Base-by-base conservation (phyloP, 2,888 invertebrate genomes). In the Macaria liturata region DNA sequence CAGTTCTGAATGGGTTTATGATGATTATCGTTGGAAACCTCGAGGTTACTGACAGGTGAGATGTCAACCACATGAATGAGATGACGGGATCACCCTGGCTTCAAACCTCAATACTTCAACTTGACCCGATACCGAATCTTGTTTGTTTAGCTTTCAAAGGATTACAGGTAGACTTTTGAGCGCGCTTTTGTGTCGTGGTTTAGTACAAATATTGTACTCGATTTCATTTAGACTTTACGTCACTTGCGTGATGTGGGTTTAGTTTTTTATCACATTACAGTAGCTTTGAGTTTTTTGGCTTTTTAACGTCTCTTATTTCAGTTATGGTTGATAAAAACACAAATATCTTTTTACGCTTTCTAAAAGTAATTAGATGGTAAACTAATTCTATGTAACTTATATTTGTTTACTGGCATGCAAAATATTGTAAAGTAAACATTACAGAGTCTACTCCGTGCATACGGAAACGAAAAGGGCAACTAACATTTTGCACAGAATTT, bases 31-130 rank as follows among this genome's bases (percentile, higher is more conserved):
- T 82, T 75, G 70, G 80, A 81, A 80, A 80, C 75, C 74, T 73
- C 71, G 84, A 84, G 89, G 88, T 91, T 87, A 88, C 76, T 84
- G 90, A 88, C 91, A 91, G 90, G 91, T 90, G 85, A 89, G 81
- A 88, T 87, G 91, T 91, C 91, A 89, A 79, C 81, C 77, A 64
- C 69, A 68, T 86, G 83, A 87, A 87, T 56, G 56, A 59, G 55
- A 56, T 55, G 57, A 59, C 44, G 54, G 46, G 49, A 34, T 54
- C 32, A 37, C 37, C 45, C 32, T 51, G 20, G 32, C 46, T 39
- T 53, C 42, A 31, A 43, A n/a, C 49, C 40, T 74, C 71, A 75
- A 77, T 80, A 68, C 77, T 75, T 70, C 66, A 79, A 88, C 82
- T 76, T 82, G 85, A 86, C 78, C 80, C 78, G 84, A 85, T 86